A percentile compares a stretch with the other conserved stretches of the same genome.
Evolutionary conservation across 2,797 vertebrate genomes (phyloP).

Genomic region (Chaetodon trifasciatus): DNA sequence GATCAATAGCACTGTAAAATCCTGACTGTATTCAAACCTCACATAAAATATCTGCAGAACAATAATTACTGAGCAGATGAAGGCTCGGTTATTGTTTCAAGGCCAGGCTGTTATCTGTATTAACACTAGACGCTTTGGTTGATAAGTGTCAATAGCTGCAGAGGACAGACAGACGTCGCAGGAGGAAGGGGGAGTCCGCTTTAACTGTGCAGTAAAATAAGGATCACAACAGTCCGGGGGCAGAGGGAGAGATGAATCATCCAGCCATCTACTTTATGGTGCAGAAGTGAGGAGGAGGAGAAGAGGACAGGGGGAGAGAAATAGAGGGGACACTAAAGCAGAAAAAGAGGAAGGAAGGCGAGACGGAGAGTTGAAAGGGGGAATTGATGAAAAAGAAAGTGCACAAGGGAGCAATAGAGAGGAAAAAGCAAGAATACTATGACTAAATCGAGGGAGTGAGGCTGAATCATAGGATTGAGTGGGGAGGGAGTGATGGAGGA

Average conservation of each 20-base stretch:
- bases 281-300: constrained; percentile 65
- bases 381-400: constrained; percentile 47
- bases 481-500: neutral
- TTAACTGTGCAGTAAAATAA: constrained; percentile 69
- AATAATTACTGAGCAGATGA: constrained; percentile 47
- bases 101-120: constrained; percentile 35
- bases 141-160: constrained; percentile 61
- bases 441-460: constrained; percentile 33
- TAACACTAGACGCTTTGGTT: constrained; percentile 32
- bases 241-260: constrained; percentile 71
- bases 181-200: constrained; percentile 52
- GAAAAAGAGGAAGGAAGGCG: constrained; percentile 27
- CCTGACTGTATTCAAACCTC: constrained; percentile 52
- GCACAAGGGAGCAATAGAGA: constrained; percentile 28
- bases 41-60: constrained; percentile 55
- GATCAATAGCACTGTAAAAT: constrained; percentile 62
- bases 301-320: constrained; percentile 44
- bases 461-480: constrained; percentile 27
- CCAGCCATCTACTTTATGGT: constrained; percentile 65
- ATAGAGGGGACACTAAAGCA: constrained; percentile 45
- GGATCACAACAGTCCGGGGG: constrained; percentile 70
- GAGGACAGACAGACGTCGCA: constrained; percentile 55
- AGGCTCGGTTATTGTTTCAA: constrained; percentile 48
- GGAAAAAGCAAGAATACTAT: constrained; percentile 15
- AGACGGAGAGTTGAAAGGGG: constrained; percentile 49